phyloP scores from a whole-genome alignment of 2,888 invertebrate species.

The Halictus ligatus region DNA sequence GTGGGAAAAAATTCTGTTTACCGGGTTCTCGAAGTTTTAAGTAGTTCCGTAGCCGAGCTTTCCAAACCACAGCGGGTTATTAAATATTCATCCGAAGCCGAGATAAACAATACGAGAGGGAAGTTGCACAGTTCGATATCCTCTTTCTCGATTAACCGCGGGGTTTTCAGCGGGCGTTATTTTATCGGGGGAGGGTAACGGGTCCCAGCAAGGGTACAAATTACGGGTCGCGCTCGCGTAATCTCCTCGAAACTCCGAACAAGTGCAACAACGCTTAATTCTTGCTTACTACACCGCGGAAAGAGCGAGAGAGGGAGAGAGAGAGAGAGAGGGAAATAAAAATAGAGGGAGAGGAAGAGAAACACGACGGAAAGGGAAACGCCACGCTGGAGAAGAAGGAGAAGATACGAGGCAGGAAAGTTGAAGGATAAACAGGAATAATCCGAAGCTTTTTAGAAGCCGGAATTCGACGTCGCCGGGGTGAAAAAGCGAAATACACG shows the following conservation, averaged over 20 bases:
- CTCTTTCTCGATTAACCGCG: background rate
- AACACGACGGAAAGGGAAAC: background rate
- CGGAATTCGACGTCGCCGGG: slow-evolving; percentile 19
- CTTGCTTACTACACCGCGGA: background rate
- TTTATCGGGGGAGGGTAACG: background rate
- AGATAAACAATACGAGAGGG: background rate
- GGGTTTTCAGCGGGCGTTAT: background rate
- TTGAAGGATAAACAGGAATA: slow-evolving; percentile 22
- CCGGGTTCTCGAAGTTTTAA: background rate
- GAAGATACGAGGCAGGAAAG: background rate
- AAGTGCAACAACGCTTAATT: slow-evolving; percentile 20
- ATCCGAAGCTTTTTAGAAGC: slow-evolving; percentile 9
- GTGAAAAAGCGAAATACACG: slow-evolving; percentile 14
- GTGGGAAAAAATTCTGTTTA: background rate
- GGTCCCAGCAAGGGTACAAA: slow-evolving; percentile 1
- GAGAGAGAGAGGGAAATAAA: background rate
- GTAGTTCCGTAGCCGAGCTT: background rate
- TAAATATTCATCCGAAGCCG: background rate
- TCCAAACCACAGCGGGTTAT: slow-evolving; percentile 3
- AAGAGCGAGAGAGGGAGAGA: background rate
- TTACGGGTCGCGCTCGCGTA: slow-evolving; percentile 16
- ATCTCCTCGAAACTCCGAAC: slow-evolving; percentile 15
- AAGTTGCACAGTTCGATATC: background rate
- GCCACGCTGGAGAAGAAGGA: background rate
- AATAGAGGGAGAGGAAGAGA: background rate